Conservation (phyloP, 2,797 vertebrate genomes). For the Okamejei kenojei region DNA sequence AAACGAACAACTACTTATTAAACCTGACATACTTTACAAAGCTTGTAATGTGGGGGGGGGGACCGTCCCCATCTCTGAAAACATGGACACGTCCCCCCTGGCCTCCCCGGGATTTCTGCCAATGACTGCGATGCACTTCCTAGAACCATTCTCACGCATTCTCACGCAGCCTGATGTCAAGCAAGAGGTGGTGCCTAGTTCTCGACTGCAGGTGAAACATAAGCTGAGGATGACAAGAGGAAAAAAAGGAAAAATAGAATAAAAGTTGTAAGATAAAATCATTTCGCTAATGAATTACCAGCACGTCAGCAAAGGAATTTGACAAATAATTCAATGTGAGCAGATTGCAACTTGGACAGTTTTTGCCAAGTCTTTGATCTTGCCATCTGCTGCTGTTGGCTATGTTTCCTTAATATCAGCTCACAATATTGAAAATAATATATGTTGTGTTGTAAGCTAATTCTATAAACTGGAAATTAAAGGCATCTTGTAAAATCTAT, state of each 20-base stretch:
- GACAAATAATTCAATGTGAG: slow-evolving; percentile 18
- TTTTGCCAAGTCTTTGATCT: slow-evolving; percentile 8
- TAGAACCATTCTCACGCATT: background rate
- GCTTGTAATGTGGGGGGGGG: no score
- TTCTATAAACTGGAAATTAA: background rate
- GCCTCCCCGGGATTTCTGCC: no score
- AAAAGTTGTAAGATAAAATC: background rate
- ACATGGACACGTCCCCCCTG: no score
- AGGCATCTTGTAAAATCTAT: background rate
- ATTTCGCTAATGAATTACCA: background rate
- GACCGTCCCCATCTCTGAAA: no score
- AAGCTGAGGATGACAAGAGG: background rate
- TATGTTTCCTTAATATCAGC: background rate
- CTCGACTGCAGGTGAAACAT: background rate
- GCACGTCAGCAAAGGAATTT: background rate
- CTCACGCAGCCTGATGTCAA: background rate
- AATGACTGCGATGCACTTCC: background rate
- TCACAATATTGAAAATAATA: slow-evolving; percentile 3
- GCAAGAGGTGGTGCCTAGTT: background rate
- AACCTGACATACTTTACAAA: no score
- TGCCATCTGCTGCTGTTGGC: slow-evolving; percentile 21
- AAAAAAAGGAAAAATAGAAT: background rate
- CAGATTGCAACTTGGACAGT: background rate
- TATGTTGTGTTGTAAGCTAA: background rate
- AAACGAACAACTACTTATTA: no score